Conservation (phyloP, 2,797 vertebrate genomes). For the Semotilus atromaculatus region DNA sequence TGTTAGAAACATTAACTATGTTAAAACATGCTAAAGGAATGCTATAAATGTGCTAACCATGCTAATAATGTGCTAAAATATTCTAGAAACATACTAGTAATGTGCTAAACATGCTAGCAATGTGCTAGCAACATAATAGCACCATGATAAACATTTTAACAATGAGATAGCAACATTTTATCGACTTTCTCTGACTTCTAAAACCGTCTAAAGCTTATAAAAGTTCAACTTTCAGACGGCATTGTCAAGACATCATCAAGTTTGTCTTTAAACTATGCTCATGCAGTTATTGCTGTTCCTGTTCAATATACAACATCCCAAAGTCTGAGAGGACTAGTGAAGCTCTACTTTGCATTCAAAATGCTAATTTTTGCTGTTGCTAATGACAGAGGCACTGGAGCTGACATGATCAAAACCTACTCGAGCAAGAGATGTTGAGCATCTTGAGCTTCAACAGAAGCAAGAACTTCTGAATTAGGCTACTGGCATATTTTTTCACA, state of each 20-base stretch:
- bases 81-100: not conserved
- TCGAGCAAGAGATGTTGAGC: not conserved
- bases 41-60: no score
- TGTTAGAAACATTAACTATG: not conserved
- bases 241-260: not conserved
- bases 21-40: no score
- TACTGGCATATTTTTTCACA: not conserved
- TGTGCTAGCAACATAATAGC: not conserved
- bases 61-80: no score
- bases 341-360: not conserved
- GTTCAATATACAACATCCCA: not conserved
- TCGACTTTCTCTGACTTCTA: not conserved
- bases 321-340: not conserved
- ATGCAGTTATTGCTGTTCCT: not conserved
- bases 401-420: constrained; percentile 12
- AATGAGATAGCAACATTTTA: not conserved
- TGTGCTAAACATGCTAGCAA: not conserved
- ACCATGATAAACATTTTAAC: not conserved
- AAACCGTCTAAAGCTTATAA: not conserved
- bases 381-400: not conserved
- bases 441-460: not conserved
- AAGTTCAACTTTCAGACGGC: not conserved
- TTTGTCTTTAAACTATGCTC: not conserved
- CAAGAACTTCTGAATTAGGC: not conserved
- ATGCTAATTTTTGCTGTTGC: not conserved